phyloP scores from a whole-genome alignment of 2,113 vertebrate species.

The Psittacus erithacus region DNA sequence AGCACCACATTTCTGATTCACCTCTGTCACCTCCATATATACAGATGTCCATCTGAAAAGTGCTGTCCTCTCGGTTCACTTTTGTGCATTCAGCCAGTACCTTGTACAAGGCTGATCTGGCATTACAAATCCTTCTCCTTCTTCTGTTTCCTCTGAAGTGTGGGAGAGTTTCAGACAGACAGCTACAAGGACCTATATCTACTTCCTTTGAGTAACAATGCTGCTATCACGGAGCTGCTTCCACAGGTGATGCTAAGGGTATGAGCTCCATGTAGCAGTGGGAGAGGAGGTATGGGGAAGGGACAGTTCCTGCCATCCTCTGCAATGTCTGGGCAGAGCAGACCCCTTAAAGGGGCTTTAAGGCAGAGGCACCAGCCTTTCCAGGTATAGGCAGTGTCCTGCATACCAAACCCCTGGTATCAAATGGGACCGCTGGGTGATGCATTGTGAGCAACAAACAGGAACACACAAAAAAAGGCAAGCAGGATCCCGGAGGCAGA shows the following conservation, averaged over 20 bases:
- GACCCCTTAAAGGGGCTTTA: not conserved
- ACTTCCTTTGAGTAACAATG: not conserved
- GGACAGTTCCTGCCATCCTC: not conserved
- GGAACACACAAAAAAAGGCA: not conserved
- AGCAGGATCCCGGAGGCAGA: not conserved
- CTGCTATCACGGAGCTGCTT: not conserved
- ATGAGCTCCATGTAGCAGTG: not conserved
- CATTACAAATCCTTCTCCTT: not conserved
- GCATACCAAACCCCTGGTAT: not conserved
- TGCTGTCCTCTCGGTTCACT: not conserved
- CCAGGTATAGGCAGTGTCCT: accelerated
- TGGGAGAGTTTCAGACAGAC: not conserved
- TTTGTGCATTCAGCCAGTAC: not conserved
- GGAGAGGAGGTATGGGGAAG: not conserved
- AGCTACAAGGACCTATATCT: not conserved
- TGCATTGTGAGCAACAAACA: accelerated
- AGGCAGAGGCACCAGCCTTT: not conserved
- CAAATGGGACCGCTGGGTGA: accelerated
- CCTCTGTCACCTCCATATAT: not conserved
- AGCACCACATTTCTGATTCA: not conserved
- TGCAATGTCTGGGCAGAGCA: not conserved
- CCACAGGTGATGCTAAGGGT: not conserved
- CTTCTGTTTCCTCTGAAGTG: not conserved
- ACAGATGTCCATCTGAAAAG: not conserved
- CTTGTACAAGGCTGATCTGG: not conserved